phyloP scores from a whole-genome alignment of 2,888 invertebrate species.

The Drosophila colorata region DNA sequence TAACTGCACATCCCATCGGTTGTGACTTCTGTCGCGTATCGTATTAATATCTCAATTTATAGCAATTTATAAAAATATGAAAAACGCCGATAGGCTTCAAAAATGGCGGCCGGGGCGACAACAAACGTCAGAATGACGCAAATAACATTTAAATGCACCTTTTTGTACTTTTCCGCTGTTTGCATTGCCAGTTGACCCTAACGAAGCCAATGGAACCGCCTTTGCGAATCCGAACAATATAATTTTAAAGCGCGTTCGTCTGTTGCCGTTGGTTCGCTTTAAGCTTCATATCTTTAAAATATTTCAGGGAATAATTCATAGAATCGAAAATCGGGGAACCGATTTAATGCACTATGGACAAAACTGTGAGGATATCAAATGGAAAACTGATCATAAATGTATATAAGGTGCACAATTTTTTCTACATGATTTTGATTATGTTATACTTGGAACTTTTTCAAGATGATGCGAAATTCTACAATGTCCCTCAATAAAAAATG shows the following conservation, averaged over 20 bases:
- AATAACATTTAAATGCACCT: conserved; percentile 70
- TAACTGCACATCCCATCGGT: conserved; percentile 18
- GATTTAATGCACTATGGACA: conserved; percentile 7
- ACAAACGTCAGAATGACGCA: conserved; percentile 40
- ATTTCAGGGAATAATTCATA: no score
- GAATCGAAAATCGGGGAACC: background rate
- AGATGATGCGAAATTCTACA: background rate
- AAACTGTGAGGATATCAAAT: background rate
- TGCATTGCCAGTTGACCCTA: conserved; percentile 49
- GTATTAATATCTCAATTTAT: conserved; percentile 82
- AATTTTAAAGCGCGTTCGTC: conserved; percentile 54
- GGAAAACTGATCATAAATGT: no score
- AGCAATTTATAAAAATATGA: conserved; percentile 82
- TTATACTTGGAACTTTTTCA: background rate
- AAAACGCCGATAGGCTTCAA: conserved; percentile 61
- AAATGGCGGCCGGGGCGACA: conserved; percentile 28
- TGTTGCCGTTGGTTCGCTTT: conserved; percentile 32
- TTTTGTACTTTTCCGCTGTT: conserved; percentile 32
- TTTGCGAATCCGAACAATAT: conserved; percentile 30
- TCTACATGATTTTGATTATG: background rate
- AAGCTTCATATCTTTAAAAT: conserved; percentile 21
- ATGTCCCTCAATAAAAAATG: background rate
- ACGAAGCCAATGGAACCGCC: conserved; percentile 67
- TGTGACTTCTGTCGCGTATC: conserved; percentile 77
- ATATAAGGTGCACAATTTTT: no score